Base-by-base conservation (phyloP, 2,113 vertebrate species). In the Caranx ignobilis region DNA sequence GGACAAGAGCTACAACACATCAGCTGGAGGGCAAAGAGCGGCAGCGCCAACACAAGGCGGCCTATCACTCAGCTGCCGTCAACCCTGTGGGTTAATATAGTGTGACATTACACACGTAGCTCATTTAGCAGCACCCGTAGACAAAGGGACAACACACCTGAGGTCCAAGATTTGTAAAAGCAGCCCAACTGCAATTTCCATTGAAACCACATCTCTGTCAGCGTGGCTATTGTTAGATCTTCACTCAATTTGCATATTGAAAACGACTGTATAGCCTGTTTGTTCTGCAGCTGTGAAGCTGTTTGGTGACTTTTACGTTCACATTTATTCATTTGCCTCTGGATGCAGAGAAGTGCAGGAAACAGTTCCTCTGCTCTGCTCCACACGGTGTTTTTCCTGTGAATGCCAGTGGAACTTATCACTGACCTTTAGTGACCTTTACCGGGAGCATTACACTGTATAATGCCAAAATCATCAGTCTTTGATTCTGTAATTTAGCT, bases 1-100 rank as follows among this genome's bases (percentile, higher is more conserved):
- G 57, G 75, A 86, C 81, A 82, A 74, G 50, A 86, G 71, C 79
- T 76, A 66, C 79, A 85, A 73, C 76, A 81, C 52, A 75, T 81
- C 77, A 66, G 88, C 84, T 82, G 68, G 77, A 85, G 88, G 82
- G 80, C 77, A 85, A 26, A 0, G 54, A 59, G 50, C 31, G 1
- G 60, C 61, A 76, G 71, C 3, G 1, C 50, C 60, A 71, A 82
- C 61, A 64, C 45, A 32, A 56, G 45, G 55, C 67, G 77, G 67
- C 66, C 70, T 6, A 73, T 76, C 75, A 71, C 63, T 82, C 75
- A 85, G 57, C 78, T 65, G 81, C 57, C 3, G 18, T 48, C 6
- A 4, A 57, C 75, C 48, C 11, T 77, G 61, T 69, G 55, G 71
- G 77, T 77, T 81, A 74, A 89, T 85, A 78, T 70, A 79, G 75